Evolutionary conservation across 2,797 vertebrate species (phyloP), one percentile per base, ranked within the genome.

Genomic region (Siniperca scherzeri): DNA sequence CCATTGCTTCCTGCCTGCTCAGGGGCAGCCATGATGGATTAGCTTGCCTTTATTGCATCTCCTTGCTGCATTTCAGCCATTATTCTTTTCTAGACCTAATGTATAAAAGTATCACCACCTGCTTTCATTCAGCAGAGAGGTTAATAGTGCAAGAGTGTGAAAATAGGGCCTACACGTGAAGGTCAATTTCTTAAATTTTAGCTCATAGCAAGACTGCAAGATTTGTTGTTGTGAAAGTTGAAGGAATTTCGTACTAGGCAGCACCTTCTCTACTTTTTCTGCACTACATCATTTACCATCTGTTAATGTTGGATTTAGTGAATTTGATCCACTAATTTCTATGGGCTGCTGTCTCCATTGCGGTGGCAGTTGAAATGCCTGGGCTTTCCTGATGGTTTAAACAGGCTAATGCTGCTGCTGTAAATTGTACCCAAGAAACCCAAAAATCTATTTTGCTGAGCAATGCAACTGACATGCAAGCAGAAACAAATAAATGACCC

Each of bases 301-400:
- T 88, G 77, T 76, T 76, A 74, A 84, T 67, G 66, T 76, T 70
- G 72, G 60, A 82, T 76, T 73, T 44, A 69, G 85, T 44, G 85
- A 91, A 89, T 82, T 64, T 42, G 84, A 90, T 82, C 86, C 56
- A 3, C 62, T 86, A 12, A 73, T 88, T 89, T 89, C 40, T 69
- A 57, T 3, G 56, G 38, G 70, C 60, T 60, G 78, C 86, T 17
- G 74, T 73, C 78, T 91, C 82, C 83, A 61, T 42, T 83, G 88
- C 17, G 89, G 88, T 74, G 74, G 68, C 82, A 81, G 67, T 55
- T 25, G 38, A 82, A 75, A 91, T 84, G 55, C 87, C 70, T 61
- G 25, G 33, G 73, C 78, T 74, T 62, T 74, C 65, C 85, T 91
- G 87, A 95, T 94, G 76, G 77, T 42, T 92, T 81, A 74, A 90